Evolutionary conservation across 2,113 vertebrate species (phyloP).

Genomic region (Macroglossus sobrinus): DNA sequence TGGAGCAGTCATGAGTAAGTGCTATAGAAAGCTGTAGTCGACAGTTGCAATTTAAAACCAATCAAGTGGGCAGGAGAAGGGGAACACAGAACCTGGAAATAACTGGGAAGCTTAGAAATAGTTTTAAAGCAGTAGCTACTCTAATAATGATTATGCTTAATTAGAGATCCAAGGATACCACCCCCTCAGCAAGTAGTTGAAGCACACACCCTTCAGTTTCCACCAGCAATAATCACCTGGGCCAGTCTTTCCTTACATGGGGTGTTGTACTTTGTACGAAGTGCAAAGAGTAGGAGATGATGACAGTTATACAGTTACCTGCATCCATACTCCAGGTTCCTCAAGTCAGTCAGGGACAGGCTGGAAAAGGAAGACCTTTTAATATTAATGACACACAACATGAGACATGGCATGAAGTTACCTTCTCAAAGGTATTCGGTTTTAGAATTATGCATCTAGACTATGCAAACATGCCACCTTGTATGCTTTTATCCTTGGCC

Average conservation of each 20-base stretch:
- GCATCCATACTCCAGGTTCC: neutral
- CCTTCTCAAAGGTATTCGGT: neutral
- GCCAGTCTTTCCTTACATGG: neutral
- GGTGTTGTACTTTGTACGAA: neutral
- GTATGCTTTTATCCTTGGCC: neutral
- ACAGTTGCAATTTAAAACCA: conserved; percentile 78
- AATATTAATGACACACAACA: neutral
- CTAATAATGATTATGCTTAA: conserved; percentile 59
- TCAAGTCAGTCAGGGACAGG: neutral
- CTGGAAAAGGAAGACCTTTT: neutral
- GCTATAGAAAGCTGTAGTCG: conserved; percentile 75
- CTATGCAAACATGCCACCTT: neutral
- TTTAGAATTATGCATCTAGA: neutral
- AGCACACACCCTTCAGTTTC: neutral
- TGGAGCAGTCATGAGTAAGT: conserved; percentile 79
- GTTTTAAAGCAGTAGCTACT: conserved; percentile 70
- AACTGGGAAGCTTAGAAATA: conserved; percentile 72
- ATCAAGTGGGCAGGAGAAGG: conserved; percentile 70
- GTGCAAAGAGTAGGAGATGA: neutral
- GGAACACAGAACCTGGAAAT: conserved; percentile 73
- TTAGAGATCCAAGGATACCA: conserved; percentile 38
- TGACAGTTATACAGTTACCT: accelerated
- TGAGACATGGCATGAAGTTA: neutral
- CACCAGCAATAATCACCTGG: neutral
- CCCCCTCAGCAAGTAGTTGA: conserved; percentile 8